phyloP scores from a whole-genome alignment of 2,797 vertebrate species.

The Pangasius krempfi region DNA sequence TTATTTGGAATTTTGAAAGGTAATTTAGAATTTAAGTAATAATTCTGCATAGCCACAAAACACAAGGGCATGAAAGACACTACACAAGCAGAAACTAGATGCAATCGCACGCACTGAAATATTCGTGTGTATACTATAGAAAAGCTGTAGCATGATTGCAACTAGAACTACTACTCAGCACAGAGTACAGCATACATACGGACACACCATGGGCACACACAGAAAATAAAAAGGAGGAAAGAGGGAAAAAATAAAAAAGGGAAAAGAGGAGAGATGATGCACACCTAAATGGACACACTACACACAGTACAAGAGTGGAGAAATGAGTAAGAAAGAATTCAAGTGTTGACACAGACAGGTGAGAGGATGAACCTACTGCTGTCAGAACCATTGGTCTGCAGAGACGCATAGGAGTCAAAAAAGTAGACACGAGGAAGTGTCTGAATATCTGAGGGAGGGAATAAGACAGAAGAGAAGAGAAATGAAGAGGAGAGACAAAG shows the following conservation, averaged over 20 bases:
- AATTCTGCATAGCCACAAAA: not conserved
- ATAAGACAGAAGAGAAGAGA: slow-evolving; percentile 41
- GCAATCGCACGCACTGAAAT: not conserved
- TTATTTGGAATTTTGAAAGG: not conserved
- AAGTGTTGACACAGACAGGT: slow-evolving; percentile 7
- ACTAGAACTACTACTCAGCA: slow-evolving; percentile 7
- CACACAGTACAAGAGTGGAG: not conserved
- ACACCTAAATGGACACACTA: slow-evolving; percentile 41
- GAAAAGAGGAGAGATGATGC: slow-evolving; percentile 43
- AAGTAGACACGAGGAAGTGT: slow-evolving; percentile 88
- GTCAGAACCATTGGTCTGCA: slow-evolving; percentile 85
- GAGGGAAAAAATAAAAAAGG: not conserved
- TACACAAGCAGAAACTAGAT: not conserved
- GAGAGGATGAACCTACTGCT: slow-evolving; percentile 79
- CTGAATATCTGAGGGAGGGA: slow-evolving; percentile 81
- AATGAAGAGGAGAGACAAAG: slow-evolving; percentile 29
- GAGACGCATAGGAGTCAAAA: slow-evolving; percentile 85
- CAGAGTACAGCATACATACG: not conserved
- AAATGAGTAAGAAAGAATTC: slow-evolving; percentile 18
- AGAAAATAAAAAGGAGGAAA: not conserved
- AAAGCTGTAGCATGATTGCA: not conserved
- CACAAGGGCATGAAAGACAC: not conserved
- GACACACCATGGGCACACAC: not conserved
- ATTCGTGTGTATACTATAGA: not conserved
- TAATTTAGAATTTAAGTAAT: not conserved